phyloP scores from a whole-genome alignment of 1,140 invertebrate genomes.

The Zaprionus tsacasi region DNA sequence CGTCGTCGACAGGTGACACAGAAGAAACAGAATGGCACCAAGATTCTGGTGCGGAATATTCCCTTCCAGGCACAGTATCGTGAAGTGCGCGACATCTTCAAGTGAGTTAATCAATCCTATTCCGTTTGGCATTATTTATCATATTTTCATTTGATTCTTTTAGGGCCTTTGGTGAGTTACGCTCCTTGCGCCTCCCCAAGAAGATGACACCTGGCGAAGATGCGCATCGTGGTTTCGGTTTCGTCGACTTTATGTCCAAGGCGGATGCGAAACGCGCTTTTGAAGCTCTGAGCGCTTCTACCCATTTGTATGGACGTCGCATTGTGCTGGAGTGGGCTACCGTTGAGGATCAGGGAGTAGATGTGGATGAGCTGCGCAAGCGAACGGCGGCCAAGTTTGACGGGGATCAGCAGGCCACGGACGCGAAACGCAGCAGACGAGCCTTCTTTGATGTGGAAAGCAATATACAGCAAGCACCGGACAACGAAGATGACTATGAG shows the following conservation, averaged over 20 bases:
- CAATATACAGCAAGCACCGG: constrained; percentile 26
- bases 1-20: constrained; percentile 87
- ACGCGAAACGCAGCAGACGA: constrained; percentile 61
- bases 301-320: constrained; percentile 98
- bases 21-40: constrained; percentile 91
- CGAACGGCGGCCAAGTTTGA: constrained; percentile 88
- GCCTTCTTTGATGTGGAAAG: constrained; percentile 69
- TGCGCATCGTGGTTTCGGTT: constrained; percentile 97
- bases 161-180: constrained; percentile 97
- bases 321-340: constrained; percentile 98
- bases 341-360: constrained; percentile 89
- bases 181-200: constrained; percentile 95
- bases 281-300: constrained; percentile 96
- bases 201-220: constrained; percentile 92
- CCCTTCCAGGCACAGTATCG: constrained; percentile 97
- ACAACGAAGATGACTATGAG: constrained; percentile 48
- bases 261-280: constrained; percentile 98
- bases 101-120: constrained; percentile 86
- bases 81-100: constrained; percentile 97
- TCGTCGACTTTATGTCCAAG: constrained; percentile 96
- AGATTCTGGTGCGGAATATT: constrained; percentile 97
- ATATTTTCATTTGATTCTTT: constrained; percentile 40
- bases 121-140: background rate
- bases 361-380: constrained; percentile 92
- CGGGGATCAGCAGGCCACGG: constrained; percentile 24